Conservation (phyloP, 92 coral and sea anemone species). For the Desmophyllum pertusum region DNA sequence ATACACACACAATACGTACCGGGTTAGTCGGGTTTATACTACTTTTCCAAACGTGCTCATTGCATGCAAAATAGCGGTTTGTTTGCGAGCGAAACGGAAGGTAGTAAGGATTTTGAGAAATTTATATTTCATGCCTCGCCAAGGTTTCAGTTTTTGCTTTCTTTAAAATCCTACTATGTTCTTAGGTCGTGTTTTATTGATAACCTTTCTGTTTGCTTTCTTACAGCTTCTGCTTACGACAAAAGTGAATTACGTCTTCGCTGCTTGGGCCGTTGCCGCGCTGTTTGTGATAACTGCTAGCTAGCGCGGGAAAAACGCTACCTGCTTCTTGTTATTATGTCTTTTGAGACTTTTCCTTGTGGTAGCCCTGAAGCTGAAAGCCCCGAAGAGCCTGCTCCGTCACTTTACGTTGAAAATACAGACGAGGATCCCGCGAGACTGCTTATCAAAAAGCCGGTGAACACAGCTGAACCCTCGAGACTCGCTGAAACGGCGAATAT, state of each 20-base stretch:
- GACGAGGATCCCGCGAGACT: slow-evolving; percentile 64
- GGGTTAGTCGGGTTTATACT: too few species aligned
- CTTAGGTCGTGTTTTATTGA: slow-evolving; percentile 42
- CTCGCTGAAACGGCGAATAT: slow-evolving; percentile 95
- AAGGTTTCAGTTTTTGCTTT: slow-evolving; percentile 28
- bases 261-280: slow-evolving; percentile 16
- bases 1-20: not conserved
- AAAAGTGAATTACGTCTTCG: slow-evolving; percentile 36
- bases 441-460: slow-evolving; percentile 67
- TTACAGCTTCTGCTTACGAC: slow-evolving; percentile 33
- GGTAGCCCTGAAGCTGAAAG: slow-evolving; percentile 95
- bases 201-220: slow-evolving; percentile 54
- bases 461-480: slow-evolving; percentile 70
- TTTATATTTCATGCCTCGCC: not conserved
- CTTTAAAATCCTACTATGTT: not conserved
- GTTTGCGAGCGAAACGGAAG: not conserved
- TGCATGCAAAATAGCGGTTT: not conserved
- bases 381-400: slow-evolving; percentile 94
- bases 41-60: slow-evolving; percentile 5
- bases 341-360: slow-evolving; percentile 90
- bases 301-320: slow-evolving; percentile 19
- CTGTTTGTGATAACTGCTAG: not conserved
- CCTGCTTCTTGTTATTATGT: slow-evolving; percentile 56
- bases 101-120: not conserved
- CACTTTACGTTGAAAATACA: slow-evolving; percentile 84